These are phyloP conservation scores for Apis cerana DNA, from an alignment of 1,140 invertebrate species.

Conservation along the genomic window DNA sequence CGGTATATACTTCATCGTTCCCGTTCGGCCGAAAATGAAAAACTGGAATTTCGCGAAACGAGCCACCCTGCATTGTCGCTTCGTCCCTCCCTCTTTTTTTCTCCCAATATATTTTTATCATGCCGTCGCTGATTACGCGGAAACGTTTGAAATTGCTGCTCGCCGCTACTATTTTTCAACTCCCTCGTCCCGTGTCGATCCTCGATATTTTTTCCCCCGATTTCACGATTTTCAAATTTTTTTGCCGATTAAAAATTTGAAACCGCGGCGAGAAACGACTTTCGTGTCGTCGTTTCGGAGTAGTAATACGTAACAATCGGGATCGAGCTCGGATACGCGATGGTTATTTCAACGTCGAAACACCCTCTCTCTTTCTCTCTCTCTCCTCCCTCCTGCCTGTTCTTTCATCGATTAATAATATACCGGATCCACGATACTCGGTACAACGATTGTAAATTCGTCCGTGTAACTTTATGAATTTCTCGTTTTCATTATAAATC, in stretches of 20 bases:
- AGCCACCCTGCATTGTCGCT: conserved; percentile 8
- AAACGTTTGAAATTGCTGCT: conserved; percentile 3
- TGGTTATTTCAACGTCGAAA: not conserved
- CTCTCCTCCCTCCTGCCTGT: too few relatives aligned
- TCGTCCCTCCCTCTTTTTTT: not conserved
- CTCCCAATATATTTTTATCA: conserved; percentile 15
- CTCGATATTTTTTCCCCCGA: not conserved
- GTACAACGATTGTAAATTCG: not conserved
- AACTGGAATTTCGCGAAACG: conserved; percentile 5
- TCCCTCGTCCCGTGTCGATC: not conserved
- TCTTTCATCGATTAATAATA: not conserved
- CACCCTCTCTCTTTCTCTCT: not conserved
- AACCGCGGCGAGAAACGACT: not conserved
- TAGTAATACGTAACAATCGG: not conserved
- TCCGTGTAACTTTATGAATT: not conserved
- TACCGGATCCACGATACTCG: not conserved
- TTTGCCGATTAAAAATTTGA: not conserved
- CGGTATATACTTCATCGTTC: not conserved
- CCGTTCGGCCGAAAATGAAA: conserved; percentile 3
- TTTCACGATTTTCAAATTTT: not conserved
- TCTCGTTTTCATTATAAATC: conserved; percentile 15
- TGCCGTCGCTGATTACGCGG: conserved; percentile 23
- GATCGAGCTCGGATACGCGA: not conserved
- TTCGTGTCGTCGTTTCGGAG: too few relatives aligned
- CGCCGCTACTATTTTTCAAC: not conserved